These are phyloP conservation scores for Sterrhoptilus dennistouni DNA, from an alignment of 2,113 vertebrate genomes.

Conservation along the genomic window DNA sequence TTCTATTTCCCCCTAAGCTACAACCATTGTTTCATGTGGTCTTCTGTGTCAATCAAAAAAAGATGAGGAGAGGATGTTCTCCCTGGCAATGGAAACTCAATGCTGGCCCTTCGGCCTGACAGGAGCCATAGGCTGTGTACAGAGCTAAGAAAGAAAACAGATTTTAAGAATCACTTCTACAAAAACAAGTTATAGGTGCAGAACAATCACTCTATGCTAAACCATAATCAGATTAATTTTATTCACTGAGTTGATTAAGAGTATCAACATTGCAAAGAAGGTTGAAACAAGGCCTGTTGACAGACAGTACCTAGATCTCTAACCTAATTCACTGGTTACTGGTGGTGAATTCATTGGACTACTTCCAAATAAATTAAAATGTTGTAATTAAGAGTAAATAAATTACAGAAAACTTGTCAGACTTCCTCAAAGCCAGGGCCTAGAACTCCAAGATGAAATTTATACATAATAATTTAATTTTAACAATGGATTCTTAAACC, in stretches of 20 bases:
- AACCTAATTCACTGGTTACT: neutral
- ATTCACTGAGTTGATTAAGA: neutral
- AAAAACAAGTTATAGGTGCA: neutral
- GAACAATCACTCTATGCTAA: neutral
- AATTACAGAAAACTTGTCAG: neutral
- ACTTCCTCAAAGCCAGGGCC: neutral
- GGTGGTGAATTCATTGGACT: neutral
- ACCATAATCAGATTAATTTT: neutral
- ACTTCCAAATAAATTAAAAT: slow-evolving; percentile 3
- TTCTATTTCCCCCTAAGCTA: neutral
- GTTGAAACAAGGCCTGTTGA: neutral
- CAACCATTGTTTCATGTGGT: neutral
- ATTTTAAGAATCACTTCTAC: neutral
- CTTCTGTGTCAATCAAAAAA: neutral
- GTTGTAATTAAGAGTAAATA: neutral
- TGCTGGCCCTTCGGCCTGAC: neutral
- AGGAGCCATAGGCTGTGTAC: neutral
- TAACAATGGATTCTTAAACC: neutral
- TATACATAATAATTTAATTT: neutral
- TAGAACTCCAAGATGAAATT: neutral
- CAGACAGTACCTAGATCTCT: neutral
- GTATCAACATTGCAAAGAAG: neutral
- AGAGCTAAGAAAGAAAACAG: neutral
- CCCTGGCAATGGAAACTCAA: neutral
- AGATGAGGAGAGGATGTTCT: neutral